These are phyloP conservation scores for Polymixis lichenea DNA, from an alignment of 2,888 invertebrate genomes.

Conservation along the genomic window DNA sequence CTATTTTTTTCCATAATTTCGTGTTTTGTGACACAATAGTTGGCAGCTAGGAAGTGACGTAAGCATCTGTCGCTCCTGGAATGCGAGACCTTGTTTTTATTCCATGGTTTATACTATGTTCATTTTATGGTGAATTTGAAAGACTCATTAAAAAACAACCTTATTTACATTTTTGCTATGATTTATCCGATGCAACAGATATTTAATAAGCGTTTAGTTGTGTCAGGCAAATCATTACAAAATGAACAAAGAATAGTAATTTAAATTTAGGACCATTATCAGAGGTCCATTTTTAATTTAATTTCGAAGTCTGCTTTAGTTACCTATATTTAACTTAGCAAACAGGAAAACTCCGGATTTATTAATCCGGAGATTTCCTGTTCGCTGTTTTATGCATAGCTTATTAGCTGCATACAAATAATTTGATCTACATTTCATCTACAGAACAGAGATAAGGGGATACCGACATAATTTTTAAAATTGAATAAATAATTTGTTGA, in stretches of 20 bases:
- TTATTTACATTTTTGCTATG: not conserved
- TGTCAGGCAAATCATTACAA: slow-evolving; percentile 1
- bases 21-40: too few relatives aligned
- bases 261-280: slow-evolving; percentile 23
- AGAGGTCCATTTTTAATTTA: slow-evolving; percentile 12
- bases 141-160: not conserved
- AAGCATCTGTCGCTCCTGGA: too few relatives aligned
- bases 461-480: not conserved
- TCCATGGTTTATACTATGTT: not conserved
- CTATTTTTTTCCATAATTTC: too few relatives aligned
- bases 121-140: slow-evolving; percentile 3
- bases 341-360: not conserved
- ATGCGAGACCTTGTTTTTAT: not conserved
- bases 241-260: not conserved
- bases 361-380: too few relatives aligned
- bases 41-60: too few relatives aligned
- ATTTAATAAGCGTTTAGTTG: too few relatives aligned
- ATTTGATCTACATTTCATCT: not conserved
- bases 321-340: not conserved
- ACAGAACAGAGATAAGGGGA: not conserved
- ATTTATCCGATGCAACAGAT: too few relatives aligned
- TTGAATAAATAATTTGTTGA: not conserved
- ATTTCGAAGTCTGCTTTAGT: not conserved
- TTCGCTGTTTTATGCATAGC: too few relatives aligned
- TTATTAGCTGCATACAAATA: not conserved